Percentiles rank a stretch among this genome's conserved stretches.
These are phyloP conservation scores for Heteromormyrus szaboi DNA, from an alignment of 2,797 vertebrate genomes.

Conservation along the genomic window DNA sequence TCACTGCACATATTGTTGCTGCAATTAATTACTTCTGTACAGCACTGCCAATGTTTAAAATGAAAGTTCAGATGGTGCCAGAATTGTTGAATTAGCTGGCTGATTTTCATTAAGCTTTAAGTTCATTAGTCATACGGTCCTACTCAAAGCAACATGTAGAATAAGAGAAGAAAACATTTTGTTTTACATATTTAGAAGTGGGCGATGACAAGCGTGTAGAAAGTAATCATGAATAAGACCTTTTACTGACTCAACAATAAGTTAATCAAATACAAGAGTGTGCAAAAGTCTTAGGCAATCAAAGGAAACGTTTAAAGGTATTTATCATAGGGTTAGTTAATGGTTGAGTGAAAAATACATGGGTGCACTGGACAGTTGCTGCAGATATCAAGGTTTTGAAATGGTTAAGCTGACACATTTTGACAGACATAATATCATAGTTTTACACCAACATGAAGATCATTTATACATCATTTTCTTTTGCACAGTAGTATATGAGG, in stretches of 20 bases:
- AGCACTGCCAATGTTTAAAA: neutral
- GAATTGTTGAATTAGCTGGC: neutral
- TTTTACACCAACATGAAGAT: neutral
- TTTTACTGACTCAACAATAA: neutral
- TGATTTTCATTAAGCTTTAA: neutral
- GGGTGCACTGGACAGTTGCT: neutral
- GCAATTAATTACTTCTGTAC: neutral
- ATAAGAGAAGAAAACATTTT: neutral
- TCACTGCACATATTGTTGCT: slow-evolving; percentile 3
- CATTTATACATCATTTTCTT: neutral
- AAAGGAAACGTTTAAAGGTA: neutral
- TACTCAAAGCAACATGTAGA: neutral
- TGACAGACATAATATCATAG: neutral
- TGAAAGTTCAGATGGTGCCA: slow-evolving; percentile 3
- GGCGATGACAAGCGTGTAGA: neutral
- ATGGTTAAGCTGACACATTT: neutral
- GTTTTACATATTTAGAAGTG: neutral
- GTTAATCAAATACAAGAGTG: neutral
- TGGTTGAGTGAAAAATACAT: neutral
- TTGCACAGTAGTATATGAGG: neutral
- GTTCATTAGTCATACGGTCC: neutral
- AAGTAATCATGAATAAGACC: neutral
- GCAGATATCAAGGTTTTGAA: neutral
- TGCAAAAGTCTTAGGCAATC: neutral
- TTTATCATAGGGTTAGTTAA: neutral